Base-by-base conservation (phyloP, 2,113 vertebrate genomes). In the Ceyx melanurus region DNA sequence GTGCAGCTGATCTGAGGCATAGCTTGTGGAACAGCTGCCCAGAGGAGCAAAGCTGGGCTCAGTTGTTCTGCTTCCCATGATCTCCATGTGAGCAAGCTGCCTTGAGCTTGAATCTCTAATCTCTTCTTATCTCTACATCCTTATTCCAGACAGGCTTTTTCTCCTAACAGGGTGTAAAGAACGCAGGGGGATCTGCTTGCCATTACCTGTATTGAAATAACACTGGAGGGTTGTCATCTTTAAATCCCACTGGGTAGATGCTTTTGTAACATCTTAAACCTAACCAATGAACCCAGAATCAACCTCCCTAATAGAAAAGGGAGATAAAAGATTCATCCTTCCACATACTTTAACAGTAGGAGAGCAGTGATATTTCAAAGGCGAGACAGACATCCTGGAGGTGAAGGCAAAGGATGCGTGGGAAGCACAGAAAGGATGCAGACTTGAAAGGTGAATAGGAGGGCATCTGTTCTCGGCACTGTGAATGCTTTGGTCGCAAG, bases 251-350 rank as follows among this genome's bases (percentile, higher is more conserved):
- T 51, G 77, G 91, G 64, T 56, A 40, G 67, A 80, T 60, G 89
- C 89, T 95, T 96, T 94, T 85, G 91, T 92, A 95, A 85, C 84
- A 64, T 94, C 81, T 96, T 93, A 92, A 96, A 96, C 80, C 94
- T 80, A 91, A 77, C 82, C 96, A 95, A 89, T 91, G 92, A 96
- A 96, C 95, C 78, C 78, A 77, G 95, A 92, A 95, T 94, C 92
- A 94, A 91, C 95, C 94, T 94, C 89, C 91, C 82, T 92, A 91
- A 95, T 88, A 96, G 92, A 91, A 92, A 71, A 81, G 43, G 87
- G 91, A 93, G 87, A 95, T 94, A 95, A 96, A 96, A 96, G 95
- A 94, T 95, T 96, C 92, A 94, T 92, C 92, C 84, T 95, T 96
- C 91, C 92, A 92, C 92, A 91, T 82, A 66, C 84, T 95, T 96